Evolutionary conservation across 2,888 invertebrate genomes (phyloP), one percentile per base, ranked within the genome.

Genomic region (Hylaea fasciaria): DNA sequence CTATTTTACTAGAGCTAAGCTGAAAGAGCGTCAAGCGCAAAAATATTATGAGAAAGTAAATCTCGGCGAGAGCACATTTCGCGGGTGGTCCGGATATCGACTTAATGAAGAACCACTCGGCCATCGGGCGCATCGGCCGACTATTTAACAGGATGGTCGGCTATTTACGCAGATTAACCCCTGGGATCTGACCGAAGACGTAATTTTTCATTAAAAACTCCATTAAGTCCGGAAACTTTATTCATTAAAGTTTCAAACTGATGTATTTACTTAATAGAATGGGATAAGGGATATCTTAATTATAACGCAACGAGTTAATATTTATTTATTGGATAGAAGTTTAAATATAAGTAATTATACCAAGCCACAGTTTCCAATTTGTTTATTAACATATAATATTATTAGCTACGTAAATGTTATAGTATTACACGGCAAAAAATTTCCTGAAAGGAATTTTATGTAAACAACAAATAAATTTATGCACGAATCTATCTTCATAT

Each of bases 101-200:
- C 77, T 77, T 84, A 84, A 85, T 83, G 82, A 85, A 85, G 81
- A 63, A 81, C 77, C 80, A 80, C 79, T 83, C 66, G 68, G 14
- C 72, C 78, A 78, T 76, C 79, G 74, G 76, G 71, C 80, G n/a
- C 22, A 17, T 44, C 67, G 74, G 73, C 78, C 69, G 68, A 77
- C 76, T 82, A 77, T 81, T 81, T 78, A 80, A 77, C 80, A 73
- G 72, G 76, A 81, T 76, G 76, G 77, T 62, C 65, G 72, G 80
- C 80, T 80, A 80, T 83, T 82, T 80, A 77, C 77, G 72, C 69
- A 75, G 76, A 79, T 78, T 75, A 76, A 74, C 79, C 81, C 79
- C 64, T 66, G 80, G 79, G 79, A 79, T 76, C 71, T 72, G 68
- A 64, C 62, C 64, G 73, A 74, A 80, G 73, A 71, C 70, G 74